phyloP scores from a whole-genome alignment of 2,797 vertebrate genomes.

The Coilia nasus region DNA sequence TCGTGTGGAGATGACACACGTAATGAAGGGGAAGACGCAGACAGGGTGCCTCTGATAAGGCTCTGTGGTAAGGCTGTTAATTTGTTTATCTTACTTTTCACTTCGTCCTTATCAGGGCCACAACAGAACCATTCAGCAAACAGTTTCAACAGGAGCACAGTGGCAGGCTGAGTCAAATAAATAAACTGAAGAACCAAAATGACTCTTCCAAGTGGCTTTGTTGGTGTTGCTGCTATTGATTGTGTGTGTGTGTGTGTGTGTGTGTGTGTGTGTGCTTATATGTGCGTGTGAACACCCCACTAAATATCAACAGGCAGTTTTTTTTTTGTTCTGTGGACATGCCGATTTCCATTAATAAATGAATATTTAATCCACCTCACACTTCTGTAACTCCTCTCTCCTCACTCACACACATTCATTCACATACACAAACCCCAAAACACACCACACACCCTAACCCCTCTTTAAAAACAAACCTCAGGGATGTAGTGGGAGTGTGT shows the following conservation, averaged over 20 bases:
- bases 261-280: background rate
- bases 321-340: background rate
- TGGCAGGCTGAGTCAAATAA: background rate
- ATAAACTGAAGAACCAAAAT: background rate
- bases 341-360: conserved; percentile 16
- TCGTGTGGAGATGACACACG: background rate
- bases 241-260: background rate
- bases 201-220: background rate
- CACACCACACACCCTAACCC: too few relatives aligned
- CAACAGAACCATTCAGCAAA: background rate
- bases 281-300: background rate
- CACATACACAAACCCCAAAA: too few relatives aligned
- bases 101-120: background rate
- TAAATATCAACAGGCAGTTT: background rate
- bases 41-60: background rate
- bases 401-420: background rate
- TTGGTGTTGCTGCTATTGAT: background rate
- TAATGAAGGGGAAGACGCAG: background rate
- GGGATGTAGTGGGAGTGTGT: too few relatives aligned
- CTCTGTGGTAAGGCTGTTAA: background rate
- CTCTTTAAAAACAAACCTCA: too few relatives aligned
- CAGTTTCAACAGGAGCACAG: background rate
- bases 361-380: background rate
- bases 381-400: background rate
- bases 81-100: background rate